Conservation (phyloP, 2,888 invertebrate species). For the Rhingia rostrata region DNA sequence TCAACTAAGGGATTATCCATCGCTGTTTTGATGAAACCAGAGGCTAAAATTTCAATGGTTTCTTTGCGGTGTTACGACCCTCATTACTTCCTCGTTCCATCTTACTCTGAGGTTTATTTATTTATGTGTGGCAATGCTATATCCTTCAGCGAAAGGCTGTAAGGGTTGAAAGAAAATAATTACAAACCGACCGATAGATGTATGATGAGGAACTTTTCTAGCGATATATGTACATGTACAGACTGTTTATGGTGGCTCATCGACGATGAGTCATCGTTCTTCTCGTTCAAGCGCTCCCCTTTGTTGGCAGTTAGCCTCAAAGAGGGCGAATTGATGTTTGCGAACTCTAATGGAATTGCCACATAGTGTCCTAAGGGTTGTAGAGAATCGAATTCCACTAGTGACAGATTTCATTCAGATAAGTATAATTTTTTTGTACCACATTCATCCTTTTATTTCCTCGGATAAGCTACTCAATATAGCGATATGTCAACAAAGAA, state of each 20-base stretch:
- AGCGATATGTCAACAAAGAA: slow-evolving; percentile 1
- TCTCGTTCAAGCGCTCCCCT: not conserved
- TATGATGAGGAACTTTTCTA: slow-evolving; percentile 6
- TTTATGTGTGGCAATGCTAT: slow-evolving; percentile 55
- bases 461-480: slow-evolving; percentile 25
- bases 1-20: slow-evolving; percentile 22
- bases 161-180: slow-evolving; percentile 61
- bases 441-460: slow-evolving; percentile 32
- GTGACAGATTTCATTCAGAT: slow-evolving; percentile 51
- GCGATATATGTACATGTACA: not conserved
- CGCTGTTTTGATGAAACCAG: slow-evolving; percentile 34
- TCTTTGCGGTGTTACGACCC: slow-evolving; percentile 55
- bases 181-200: slow-evolving; percentile 53
- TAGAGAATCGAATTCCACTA: slow-evolving; percentile 40
- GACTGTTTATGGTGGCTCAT: slow-evolving; percentile 4
- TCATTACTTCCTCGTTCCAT: slow-evolving; percentile 31
- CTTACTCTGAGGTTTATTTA: slow-evolving; percentile 40
- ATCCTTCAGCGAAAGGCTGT: slow-evolving; percentile 25
- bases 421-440: slow-evolving; percentile 38
- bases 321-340: slow-evolving; percentile 45
- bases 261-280: slow-evolving; percentile 57
- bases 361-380: slow-evolving; percentile 31
- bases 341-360: slow-evolving; percentile 56
- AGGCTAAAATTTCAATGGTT: slow-evolving; percentile 56
- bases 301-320: slow-evolving; percentile 6